Percentiles rank a stretch among this genome's conserved stretches.
phyloP scores from a whole-genome alignment of 2,113 vertebrate species.

The Leptodactylus fuscus region DNA sequence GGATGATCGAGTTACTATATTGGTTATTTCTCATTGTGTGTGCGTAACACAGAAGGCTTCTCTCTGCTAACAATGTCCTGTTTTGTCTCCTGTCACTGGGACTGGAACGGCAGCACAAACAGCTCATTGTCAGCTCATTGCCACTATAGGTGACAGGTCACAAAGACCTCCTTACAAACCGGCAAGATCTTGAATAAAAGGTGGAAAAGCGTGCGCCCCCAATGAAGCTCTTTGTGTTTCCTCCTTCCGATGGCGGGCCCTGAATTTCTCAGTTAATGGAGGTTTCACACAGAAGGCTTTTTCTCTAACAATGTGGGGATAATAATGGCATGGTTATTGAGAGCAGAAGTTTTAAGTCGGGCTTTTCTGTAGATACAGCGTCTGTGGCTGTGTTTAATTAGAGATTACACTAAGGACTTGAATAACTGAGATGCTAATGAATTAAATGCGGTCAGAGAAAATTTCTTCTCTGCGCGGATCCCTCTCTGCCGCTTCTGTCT shows the following conservation, averaged over 20 bases:
- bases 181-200: conserved; percentile 5
- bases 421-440: conserved; percentile 77
- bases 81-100: not conserved
- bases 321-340: conserved; percentile 70
- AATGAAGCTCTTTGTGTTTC: conserved; percentile 19
- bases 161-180: not conserved
- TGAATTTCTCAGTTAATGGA: conserved; percentile 29
- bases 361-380: conserved; percentile 68
- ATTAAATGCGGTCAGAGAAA: conserved; percentile 62
- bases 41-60: no score
- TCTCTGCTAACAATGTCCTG: not conserved
- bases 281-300: conserved; percentile 62
- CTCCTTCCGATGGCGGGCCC: not conserved
- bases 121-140: not conserved
- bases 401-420: conserved; percentile 74
- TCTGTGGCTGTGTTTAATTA: conserved; percentile 76
- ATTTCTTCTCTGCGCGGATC: conserved; percentile 3
- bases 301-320: conserved; percentile 63
- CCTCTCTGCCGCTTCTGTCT: conserved; percentile 30
- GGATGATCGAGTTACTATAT: not conserved
- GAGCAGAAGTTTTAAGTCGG: conserved; percentile 70
- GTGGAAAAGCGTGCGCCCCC: not conserved
- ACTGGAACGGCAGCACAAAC: not conserved
- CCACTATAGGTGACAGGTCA: not conserved
- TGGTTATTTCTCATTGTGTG: not conserved